Percentiles rank a stretch among this genome's conserved stretches.
Conservation (phyloP, 2,113 vertebrate species). For the Neolamprologus toae region DNA sequence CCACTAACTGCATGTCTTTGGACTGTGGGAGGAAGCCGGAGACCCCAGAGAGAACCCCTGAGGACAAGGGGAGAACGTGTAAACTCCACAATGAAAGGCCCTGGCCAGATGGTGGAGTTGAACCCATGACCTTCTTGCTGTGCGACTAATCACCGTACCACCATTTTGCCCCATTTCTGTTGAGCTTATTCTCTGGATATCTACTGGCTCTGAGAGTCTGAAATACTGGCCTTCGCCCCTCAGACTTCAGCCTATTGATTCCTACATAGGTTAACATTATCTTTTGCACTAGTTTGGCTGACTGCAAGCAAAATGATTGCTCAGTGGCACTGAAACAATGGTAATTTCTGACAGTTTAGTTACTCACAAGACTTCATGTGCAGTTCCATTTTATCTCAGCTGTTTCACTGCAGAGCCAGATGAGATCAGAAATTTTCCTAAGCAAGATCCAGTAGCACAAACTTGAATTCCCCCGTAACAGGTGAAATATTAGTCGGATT, state of each 20-base stretch:
- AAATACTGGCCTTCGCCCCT: neutral
- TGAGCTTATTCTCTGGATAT: neutral
- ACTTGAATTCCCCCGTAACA: fast-evolving
- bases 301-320: neutral
- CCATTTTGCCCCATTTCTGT: neutral
- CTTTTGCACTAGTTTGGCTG: neutral
- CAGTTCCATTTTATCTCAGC: neutral
- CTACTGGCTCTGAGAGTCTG: neutral
- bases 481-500: neutral
- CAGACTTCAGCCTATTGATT: neutral
- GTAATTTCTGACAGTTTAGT: neutral
- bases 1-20: neutral
- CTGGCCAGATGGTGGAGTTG: neutral
- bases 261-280: neutral
- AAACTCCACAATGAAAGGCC: neutral
- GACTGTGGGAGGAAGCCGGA: neutral
- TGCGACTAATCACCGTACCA: fast-evolving
- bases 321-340: neutral
- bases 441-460: neutral
- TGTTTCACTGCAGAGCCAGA: neutral
- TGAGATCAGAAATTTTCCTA: neutral
- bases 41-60: neutral
- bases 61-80: neutral
- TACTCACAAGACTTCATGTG: neutral
- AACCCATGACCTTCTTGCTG: neutral